Evolutionary conservation across 2,797 vertebrate species (phyloP), one percentile per base, ranked within the genome.

Genomic region (Enteromius anoplus): DNA sequence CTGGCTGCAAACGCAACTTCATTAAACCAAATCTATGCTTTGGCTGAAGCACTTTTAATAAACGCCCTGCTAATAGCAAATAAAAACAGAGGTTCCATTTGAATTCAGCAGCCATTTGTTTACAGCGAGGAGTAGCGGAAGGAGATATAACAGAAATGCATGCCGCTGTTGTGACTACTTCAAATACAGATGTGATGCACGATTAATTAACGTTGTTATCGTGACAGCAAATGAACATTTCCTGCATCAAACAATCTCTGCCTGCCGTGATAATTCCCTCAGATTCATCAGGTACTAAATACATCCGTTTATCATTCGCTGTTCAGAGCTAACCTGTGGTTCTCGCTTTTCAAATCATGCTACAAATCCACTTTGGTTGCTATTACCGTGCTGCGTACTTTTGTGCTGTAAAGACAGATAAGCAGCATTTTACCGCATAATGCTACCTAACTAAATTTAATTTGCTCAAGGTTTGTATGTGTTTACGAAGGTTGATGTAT

Each of bases 171-270:
- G 26, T 65, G 58, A 79, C 62, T 68, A 80, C 82, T 84, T 82
- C 84, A 83, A 83, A 84, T 62, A 47, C 79, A 2, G 73, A 37
- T 72, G 51, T 85, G 85, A 45, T 85, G 66, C 76, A 75, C 21
- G 32, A 84, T 85, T 87, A 85, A 87, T 88, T 87, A 85, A 84
- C 58, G 51, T 34, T 32, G 49, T 85, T 84, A 87, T 84, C 73
- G 51, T 68, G 47, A 75, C 11, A 11, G 84, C 40, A 51, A 77
- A 75, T 68, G 62, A 82, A 80, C 15, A 42, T 80, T 83, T 87
- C 64, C 72, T 68, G 42, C 62, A 83, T 84, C 76, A 86, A 87
- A 79, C 45, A 75, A 86, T 84, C 81, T 85, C 29, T 82, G 69
- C 83, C 85, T 85, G 85, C 65, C 19, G 84, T 12, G 85, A 51